Base-by-base conservation (phyloP, 1,140 invertebrate species). In the Ostrea edulis region DNA sequence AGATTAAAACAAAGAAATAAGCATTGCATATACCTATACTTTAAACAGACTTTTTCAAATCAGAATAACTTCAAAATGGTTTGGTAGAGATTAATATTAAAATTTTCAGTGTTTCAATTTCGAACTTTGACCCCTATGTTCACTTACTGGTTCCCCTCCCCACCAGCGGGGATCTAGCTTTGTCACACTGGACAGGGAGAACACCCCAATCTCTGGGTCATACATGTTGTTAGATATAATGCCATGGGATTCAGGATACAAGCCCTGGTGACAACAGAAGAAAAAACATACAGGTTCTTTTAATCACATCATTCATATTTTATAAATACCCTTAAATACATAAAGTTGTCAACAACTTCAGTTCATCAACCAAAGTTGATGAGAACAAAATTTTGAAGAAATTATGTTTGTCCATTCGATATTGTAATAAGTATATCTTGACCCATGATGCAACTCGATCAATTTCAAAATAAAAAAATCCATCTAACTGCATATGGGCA, bases 221-320 rank as follows among this genome's bases (percentile, higher is more conserved):
- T 96, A 97, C 93, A 96, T 96, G 58, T 94, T 94, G 94, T 97
- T 97, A 35, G 90, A 91, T 29, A 94, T 89, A 86, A 97, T 97
- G n/a, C 97, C 97, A 94, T 97, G 97, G 44, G 94, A 95, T 93
- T 97, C 97, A 0, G 96, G 95, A 92, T 97, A 97, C 62, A 97
- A 92, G 14, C 97, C 97, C 92, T 93, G 65, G 11, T 88, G 83
- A 54, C 17, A 81, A 62, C 17, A 2, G 4, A 29, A 0, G 29
- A 14, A 81, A n/a, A 25, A 11, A 44, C n/a, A n/a, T n/a, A 44
- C 35, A 44, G 35, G 35, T 44, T 44, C 35, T 44, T 44, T 44
- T 2, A 2, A 44, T 44, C 35, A 44, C 35, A 44, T 44, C 35
- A 44, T 44, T 1, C 5, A 44, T 65, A 17, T 1, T 20, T 65